Conservation (phyloP, 1,140 invertebrate genomes). For the Trinorchestia longiramus region DNA sequence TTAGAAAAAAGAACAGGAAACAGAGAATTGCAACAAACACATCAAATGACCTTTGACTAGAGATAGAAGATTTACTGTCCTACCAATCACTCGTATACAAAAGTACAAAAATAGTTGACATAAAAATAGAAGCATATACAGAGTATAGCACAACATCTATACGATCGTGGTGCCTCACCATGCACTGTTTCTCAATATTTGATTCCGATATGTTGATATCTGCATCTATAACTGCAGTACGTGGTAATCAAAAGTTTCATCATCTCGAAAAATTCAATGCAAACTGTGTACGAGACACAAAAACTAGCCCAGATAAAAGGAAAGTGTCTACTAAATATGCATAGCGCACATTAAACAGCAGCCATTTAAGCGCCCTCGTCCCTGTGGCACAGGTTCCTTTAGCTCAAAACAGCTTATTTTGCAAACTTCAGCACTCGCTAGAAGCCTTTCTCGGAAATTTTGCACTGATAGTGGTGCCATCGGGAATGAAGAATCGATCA, state of each 20-base stretch:
- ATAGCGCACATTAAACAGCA: not conserved
- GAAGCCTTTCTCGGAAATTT: not conserved
- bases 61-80: no score
- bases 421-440: not conserved
- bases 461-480: not conserved
- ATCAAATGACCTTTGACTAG: no score
- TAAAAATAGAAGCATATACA: no score
- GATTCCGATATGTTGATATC: not conserved
- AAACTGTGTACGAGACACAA: not conserved
- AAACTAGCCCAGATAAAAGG: not conserved
- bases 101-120: no score
- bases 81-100: no score
- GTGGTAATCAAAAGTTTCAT: not conserved
- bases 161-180: no score
- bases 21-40: no score
- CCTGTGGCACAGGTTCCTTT: not conserved
- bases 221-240: not conserved
- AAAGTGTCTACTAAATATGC: not conserved
- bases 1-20: no score
- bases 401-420: slow-evolving; percentile 9
- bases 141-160: no score
- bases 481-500: not conserved
- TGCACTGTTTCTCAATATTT: not conserved
- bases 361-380: not conserved
- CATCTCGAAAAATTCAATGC: not conserved